Evolutionary conservation across 2,797 vertebrate species (phyloP).

Genomic region (Girardinus metallicus): DNA sequence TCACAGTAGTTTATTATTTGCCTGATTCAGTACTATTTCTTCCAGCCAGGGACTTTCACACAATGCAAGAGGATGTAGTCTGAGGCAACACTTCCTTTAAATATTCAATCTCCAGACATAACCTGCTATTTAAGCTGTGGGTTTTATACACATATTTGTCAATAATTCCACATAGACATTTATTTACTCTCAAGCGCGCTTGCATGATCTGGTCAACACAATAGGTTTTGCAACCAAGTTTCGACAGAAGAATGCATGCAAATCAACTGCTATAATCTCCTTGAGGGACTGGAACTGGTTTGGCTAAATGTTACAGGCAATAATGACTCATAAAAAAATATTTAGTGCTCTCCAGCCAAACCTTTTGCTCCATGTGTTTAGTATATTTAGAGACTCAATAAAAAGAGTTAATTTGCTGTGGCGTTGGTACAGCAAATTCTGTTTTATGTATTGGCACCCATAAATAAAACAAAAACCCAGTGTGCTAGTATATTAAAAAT

Average conservation of each 20-base stretch:
- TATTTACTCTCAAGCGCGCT: background rate
- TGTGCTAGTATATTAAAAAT: background rate
- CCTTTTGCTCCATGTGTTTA: background rate
- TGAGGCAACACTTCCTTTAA: background rate
- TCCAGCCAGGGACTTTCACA: slow-evolving; percentile 9
- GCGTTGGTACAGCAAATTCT: no score
- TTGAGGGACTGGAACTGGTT: slow-evolving; percentile 1
- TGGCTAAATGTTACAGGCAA: background rate
- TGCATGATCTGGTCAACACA: background rate
- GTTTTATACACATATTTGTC: background rate
- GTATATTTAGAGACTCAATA: background rate
- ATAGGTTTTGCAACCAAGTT: fast-evolving
- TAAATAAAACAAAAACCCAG: background rate
- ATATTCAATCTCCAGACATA: background rate
- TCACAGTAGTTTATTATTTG: background rate
- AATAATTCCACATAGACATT: background rate
- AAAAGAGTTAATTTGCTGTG: background rate
- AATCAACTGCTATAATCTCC: background rate
- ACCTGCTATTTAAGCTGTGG: no score
- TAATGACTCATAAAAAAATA: background rate
- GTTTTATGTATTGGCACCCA: no score
- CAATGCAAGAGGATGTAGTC: background rate
- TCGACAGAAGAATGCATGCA: fast-evolving
- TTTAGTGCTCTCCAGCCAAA: background rate
- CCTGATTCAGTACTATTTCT: background rate